phyloP scores from a whole-genome alignment of 2,888 invertebrate species.

The Spisula subtruncata region DNA sequence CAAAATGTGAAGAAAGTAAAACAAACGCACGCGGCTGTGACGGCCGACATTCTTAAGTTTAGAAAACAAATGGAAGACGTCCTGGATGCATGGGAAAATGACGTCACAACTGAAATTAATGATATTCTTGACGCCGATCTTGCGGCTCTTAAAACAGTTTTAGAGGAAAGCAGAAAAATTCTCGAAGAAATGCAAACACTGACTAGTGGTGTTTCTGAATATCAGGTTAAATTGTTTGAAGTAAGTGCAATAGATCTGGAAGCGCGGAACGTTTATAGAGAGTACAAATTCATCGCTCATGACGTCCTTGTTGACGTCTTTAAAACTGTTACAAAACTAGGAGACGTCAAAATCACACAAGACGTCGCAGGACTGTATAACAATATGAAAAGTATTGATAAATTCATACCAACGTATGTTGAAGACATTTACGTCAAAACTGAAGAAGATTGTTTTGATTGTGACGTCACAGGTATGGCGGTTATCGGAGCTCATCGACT shows the following conservation, averaged over 20 bases:
- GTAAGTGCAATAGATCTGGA: slow-evolving; percentile 34
- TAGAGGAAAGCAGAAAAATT: slow-evolving; percentile 33
- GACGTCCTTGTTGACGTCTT: slow-evolving; percentile 17
- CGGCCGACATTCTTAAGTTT: slow-evolving; percentile 29
- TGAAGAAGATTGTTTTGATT: slow-evolving; percentile 34
- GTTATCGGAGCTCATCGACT: slow-evolving; percentile 31
- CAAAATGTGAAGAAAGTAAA: slow-evolving; percentile 34
- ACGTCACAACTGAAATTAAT: slow-evolving; percentile 7
- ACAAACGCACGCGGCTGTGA: slow-evolving; percentile 38
- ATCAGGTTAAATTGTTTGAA: slow-evolving; percentile 31
- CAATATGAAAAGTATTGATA: slow-evolving; percentile 26
- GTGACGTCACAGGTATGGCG: slow-evolving; percentile 43
- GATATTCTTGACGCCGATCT: slow-evolving; percentile 18
- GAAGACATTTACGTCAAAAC: slow-evolving; percentile 40
- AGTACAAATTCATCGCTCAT: slow-evolving; percentile 36
- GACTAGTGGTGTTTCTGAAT: slow-evolving; percentile 1
- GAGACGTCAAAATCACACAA: slow-evolving; percentile 30
- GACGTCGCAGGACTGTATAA: slow-evolving; percentile 35
- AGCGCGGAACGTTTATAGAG: slow-evolving; percentile 28
- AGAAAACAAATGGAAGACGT: slow-evolving; percentile 35
- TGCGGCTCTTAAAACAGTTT: neutral
- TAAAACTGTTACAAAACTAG: slow-evolving; percentile 21
- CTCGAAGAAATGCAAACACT: slow-evolving; percentile 15
- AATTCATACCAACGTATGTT: slow-evolving; percentile 35
- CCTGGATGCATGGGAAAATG: slow-evolving; percentile 36